Evolutionary conservation across 2,797 vertebrate species (phyloP).

Genomic region (Phalanger gymnotis): DNA sequence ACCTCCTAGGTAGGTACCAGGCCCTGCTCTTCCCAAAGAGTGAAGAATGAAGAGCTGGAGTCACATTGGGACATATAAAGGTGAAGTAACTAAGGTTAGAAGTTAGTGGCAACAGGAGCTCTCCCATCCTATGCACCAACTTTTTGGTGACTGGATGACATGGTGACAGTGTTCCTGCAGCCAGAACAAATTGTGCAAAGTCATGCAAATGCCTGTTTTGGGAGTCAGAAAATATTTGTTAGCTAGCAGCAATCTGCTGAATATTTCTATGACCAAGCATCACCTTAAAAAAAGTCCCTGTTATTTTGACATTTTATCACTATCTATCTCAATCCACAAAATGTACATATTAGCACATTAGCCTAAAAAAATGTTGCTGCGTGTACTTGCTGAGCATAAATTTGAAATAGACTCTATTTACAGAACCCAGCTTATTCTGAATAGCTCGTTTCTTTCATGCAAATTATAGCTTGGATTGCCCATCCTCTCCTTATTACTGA

Average conservation of each 20-base stretch:
- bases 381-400: background rate
- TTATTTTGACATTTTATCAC: background rate
- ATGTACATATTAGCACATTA: background rate
- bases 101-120: background rate
- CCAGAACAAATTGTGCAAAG: background rate
- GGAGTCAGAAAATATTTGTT: background rate
- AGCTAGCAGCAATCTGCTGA: background rate
- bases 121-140: background rate
- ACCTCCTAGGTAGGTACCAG: too few relatives aligned
- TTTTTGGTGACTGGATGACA: background rate
- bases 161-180: background rate
- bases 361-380: background rate
- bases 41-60: background rate
- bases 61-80: background rate
- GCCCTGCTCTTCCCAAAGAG: background rate
- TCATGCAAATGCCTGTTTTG: background rate
- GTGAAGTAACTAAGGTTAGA: background rate
- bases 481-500: background rate
- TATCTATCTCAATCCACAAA: background rate
- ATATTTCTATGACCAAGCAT: background rate
- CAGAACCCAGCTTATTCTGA: background rate
- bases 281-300: background rate
- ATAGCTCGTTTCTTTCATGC: constrained; percentile 11
- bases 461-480: background rate
- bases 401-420: background rate